phyloP scores from a whole-genome alignment of 2,888 invertebrate genomes.

The Pharmacophagus antenor region DNA sequence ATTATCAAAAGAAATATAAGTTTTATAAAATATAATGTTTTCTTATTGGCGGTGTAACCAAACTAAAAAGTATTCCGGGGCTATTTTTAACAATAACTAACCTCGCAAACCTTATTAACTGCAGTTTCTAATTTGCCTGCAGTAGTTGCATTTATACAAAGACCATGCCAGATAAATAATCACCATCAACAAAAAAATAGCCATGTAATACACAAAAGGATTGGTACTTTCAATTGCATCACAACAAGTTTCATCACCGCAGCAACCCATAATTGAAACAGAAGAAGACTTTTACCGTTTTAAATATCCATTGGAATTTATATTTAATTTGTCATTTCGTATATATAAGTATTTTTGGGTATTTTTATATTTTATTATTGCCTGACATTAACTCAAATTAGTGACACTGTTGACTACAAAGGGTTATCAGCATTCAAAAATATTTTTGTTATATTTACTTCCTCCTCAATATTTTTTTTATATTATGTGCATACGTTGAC shows the following conservation, averaged over 20 bases:
- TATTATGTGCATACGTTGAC: too few species aligned
- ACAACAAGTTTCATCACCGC: conserved; percentile 29
- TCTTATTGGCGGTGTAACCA: background rate
- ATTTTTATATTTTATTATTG: background rate
- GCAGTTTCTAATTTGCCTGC: conserved; percentile 12
- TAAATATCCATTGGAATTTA: conserved; percentile 1
- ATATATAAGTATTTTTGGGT: background rate
- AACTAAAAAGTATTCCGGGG: background rate
- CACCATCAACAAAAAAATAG: conserved; percentile 43
- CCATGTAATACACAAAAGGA: conserved; percentile 42
- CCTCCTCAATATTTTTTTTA: background rate
- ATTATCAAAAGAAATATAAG: too few species aligned
- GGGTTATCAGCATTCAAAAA: background rate
- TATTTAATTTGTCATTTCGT: conserved; percentile 1
- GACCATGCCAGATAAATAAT: conserved; percentile 48
- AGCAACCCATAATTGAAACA: conserved; percentile 39
- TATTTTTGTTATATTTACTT: background rate
- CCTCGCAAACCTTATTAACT: background rate
- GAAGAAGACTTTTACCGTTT: background rate
- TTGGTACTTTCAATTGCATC: conserved; percentile 37
- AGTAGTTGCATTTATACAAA: conserved; percentile 42
- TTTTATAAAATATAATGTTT: too few species aligned
- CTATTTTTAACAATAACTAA: background rate
- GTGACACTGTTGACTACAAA: background rate
- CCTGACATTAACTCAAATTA: background rate